Evolutionary conservation across 2,797 vertebrate species (phyloP).

Genomic region (Emydoidea blandingii): DNA sequence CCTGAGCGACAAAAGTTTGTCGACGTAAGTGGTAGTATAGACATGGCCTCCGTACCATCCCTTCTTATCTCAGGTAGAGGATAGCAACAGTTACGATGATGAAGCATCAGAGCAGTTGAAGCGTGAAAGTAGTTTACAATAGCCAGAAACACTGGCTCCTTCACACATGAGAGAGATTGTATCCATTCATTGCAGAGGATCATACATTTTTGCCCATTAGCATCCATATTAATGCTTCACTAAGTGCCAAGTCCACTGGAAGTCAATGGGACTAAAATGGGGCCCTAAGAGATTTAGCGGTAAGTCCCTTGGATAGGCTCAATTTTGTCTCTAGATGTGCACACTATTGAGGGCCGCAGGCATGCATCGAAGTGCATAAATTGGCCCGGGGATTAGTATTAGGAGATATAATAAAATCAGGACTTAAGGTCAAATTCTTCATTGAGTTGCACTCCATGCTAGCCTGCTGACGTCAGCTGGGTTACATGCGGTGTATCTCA

Average conservation of each 20-base stretch:
- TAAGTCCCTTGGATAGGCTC: background rate
- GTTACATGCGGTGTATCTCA: background rate
- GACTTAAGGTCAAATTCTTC: slow-evolving; percentile 28
- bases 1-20: too few relatives aligned
- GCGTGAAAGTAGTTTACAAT: background rate
- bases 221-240: background rate
- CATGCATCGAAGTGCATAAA: background rate
- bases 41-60: background rate
- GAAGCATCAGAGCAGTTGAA: slow-evolving; percentile 1
- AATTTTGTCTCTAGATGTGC: background rate
- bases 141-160: background rate
- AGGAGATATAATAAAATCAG: slow-evolving; percentile 42
- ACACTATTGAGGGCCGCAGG: background rate
- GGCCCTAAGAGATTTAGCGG: background rate
- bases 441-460: background rate
- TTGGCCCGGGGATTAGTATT: background rate
- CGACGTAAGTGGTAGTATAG: too few relatives aligned
- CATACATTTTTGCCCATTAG: background rate
- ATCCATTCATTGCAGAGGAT: background rate
- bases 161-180: background rate
- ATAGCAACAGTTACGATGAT: slow-evolving; percentile 15
- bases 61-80: background rate
- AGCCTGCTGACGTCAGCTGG: background rate
- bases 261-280: slow-evolving; percentile 11
- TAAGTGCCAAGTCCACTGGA: background rate